Evolutionary conservation across 2,113 vertebrate species (phyloP), one percentile per base, ranked within the genome.

Genomic region (Sphyrna mokarran): DNA sequence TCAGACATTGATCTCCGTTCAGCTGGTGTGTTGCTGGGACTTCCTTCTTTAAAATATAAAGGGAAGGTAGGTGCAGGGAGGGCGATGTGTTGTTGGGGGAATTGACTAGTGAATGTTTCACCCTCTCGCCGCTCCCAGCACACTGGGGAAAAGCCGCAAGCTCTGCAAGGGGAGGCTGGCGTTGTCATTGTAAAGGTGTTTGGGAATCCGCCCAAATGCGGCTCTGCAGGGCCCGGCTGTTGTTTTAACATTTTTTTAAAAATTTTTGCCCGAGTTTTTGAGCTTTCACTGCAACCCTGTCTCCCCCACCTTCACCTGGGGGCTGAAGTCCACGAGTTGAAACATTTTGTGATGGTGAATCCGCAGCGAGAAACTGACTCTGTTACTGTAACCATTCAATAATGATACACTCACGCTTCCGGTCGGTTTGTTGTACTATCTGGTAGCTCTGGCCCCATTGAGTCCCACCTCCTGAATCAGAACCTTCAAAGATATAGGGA

Each of bases 141-240:
- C 78, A 37, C 78, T 37, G 26, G 0, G 26, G 5, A 40, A 83
- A 22, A 22, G 37, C 16, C 80, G 80, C 80, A 40, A 20, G 37
- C 37, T 40, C 16, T 40, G 29, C 29, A 20, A 20, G 29, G 29
- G 29, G 87, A 29, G 87, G 29, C 29, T 63, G 61, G 54, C 33
- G 1, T 63, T 61, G 87, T 63, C 14, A 91, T 91, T n/a, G 58
- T 9, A 91, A 91, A 91, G 87, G 87, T 91, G 87, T 18, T 33
- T 63, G 87, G 87, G 87, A 83, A 40, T 83, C 80, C 80, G 16
- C 80, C 80, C 37, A 83, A 83, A 40, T 76, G 80, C 80, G 80
- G 80, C 29, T 63, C 29, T 37, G 54, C 33, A 37, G 29, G 87
- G 87, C 58, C 54, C 54, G 87, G 29, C 54, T 91, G 26, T 7